Base-by-base conservation (phyloP, 1,140 invertebrate species). In the Leptopilina clavipes region DNA sequence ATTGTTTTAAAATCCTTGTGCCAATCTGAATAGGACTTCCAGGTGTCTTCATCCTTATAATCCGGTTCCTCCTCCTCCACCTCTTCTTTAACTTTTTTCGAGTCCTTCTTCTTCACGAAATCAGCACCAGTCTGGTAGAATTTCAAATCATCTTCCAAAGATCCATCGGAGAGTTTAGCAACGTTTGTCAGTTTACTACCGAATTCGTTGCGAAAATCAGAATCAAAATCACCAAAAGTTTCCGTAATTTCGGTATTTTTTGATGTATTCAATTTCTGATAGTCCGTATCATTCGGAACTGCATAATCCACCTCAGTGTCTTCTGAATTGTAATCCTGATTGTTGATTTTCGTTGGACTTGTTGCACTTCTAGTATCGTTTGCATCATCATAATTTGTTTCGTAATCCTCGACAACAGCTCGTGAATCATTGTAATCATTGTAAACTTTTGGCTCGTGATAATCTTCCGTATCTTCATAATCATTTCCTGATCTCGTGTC, bases 1-100 rank as follows among this genome's bases (percentile, higher is more conserved):
- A n/a, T 17, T 1, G 40, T 37, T 9, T 79, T 78, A 3, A 81
- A 78, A 22, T 76, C 75, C 12, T 43, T 79, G 14, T 83, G 78
- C 82, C 80, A 83, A 14, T 79, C 72, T 0, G 82, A 80, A 25
- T 79, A 80, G 11, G 73, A 77, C 45, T 78, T 78, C 79, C 80
- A 81, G 0, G 87, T 25, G 93, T 92, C 14, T 92, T 87, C 54
- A 80, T 85, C 56, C 59, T 78, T 80, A 72, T 78, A 91, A 89
- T 48, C 45, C n/a, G 71, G 72, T 2, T 59, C 2, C 7, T 79
- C 81, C 0, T 78, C 54, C 11, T 70, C 52, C 11, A 3, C 37
- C 9, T 3, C 37, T 40, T 40, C 7, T 0, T 3, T 9, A 40
- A 40, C 9, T 40, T 72, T 22, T 3, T 31, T 43, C 6, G 73